Conservation (phyloP, 2,797 vertebrate species). For the Labeo calbasu region DNA sequence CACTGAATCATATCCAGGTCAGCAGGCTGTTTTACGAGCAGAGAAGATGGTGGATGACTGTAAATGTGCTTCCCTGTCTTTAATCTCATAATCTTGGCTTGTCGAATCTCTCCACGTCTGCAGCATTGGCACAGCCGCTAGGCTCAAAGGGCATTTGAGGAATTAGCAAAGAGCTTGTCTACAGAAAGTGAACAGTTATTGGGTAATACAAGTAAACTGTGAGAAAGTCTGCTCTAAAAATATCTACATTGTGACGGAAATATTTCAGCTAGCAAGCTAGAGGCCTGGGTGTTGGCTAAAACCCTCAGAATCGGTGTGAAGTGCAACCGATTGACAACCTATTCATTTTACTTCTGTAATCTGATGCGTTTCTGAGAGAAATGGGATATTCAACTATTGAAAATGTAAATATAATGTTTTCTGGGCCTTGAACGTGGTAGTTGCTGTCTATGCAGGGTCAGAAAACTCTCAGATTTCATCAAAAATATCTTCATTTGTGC, state of each 20-base stretch:
- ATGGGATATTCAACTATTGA: background rate
- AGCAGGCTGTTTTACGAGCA: conserved; percentile 34
- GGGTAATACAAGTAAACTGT: conserved; percentile 5
- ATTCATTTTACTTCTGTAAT: background rate
- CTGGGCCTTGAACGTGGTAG: too few relatives aligned
- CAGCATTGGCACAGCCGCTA: background rate
- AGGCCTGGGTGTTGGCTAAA: background rate
- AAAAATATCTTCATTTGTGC: too few relatives aligned
- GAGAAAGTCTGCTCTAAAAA: conserved; percentile 18
- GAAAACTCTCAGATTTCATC: too few relatives aligned
- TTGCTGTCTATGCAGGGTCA: too few relatives aligned
- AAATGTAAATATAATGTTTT: background rate
- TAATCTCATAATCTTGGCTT: conserved; percentile 51
- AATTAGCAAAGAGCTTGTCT: conserved; percentile 46
- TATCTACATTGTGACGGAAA: background rate
- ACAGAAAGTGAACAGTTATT: conserved; percentile 16
- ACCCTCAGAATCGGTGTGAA: background rate
- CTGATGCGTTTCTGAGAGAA: background rate
- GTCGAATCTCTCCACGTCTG: conserved; percentile 38
- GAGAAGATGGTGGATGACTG: conserved; percentile 39
- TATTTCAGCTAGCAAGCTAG: conserved; percentile 6
- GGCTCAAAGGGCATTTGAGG: conserved; percentile 50
- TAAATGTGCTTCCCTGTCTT: conserved; percentile 41
- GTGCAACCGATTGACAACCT: background rate
- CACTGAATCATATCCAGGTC: conserved; percentile 51